A percentile compares a stretch with the other conserved stretches of the same genome.
phyloP scores from a whole-genome alignment of 2,113 vertebrate species.

The Ictalurus furcatus region DNA sequence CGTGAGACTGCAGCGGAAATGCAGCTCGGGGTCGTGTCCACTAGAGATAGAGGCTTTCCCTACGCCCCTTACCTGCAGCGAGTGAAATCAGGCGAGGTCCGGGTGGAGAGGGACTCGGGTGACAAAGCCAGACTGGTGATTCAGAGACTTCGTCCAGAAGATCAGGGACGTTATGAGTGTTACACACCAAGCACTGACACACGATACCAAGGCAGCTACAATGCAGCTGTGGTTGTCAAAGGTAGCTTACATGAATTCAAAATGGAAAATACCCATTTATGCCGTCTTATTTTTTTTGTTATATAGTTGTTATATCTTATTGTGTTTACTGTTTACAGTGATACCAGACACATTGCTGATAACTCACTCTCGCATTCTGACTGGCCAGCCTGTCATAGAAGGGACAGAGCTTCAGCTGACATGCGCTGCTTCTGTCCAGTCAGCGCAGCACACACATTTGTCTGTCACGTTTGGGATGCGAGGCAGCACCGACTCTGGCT shows the following conservation, averaged over 20 bases:
- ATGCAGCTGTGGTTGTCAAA: conserved; percentile 75
- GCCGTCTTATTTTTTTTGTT: background rate
- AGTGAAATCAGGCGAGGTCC: conserved; percentile 76
- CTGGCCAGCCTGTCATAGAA: conserved; percentile 71
- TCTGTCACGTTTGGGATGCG: conserved; percentile 79
- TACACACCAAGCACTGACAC: conserved; percentile 84
- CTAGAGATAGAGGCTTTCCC: conserved; percentile 76
- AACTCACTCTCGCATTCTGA: conserved; percentile 66
- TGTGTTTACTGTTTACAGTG: conserved; percentile 68
- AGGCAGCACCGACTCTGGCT: conserved; percentile 29
- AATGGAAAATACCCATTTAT: background rate
- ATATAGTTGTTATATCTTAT: background rate
- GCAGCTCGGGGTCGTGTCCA: conserved; percentile 80
- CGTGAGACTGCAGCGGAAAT: conserved; percentile 64
- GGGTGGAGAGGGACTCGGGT: conserved; percentile 76
- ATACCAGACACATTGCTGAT: conserved; percentile 82
- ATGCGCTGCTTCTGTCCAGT: conserved; percentile 74
- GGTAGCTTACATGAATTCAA: conserved; percentile 63
- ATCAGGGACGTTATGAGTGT: conserved; percentile 84
- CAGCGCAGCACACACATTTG: conserved; percentile 82
- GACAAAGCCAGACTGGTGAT: conserved; percentile 76
- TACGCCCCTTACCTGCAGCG: conserved; percentile 73
- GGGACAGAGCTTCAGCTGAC: conserved; percentile 78
- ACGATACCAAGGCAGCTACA: conserved; percentile 81
- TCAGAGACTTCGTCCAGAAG: conserved; percentile 75